Evolutionary conservation across 2,797 vertebrate genomes (phyloP), one percentile per base, ranked within the genome.

Genomic region (Scleropages formosus): DNA sequence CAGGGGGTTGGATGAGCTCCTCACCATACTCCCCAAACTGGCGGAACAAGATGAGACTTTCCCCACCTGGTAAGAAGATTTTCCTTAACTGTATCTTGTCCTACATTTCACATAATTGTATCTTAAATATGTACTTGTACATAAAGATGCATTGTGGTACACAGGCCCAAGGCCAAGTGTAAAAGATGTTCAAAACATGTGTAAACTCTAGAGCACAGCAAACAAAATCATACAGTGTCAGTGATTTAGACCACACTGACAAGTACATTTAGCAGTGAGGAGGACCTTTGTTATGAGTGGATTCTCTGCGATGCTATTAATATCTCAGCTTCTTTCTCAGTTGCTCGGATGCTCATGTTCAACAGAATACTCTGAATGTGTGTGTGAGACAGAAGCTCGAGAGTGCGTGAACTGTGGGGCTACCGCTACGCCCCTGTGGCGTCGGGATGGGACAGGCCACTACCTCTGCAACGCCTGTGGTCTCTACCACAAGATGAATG

Each of bases 401-500:
- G 95, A 97, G 84, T 97, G 95, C 77, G 95, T 96, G 6, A 96
- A 97, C 86, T 97, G 95, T 1, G 95, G 95, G 51, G 95, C 95
- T 66, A 96, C 95, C 0, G 93, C 94, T 4, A 96, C 95, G 47
- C 95, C 95, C 0, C 85, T 97, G 70, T 97, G 95, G 95, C 93
- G 95, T 27, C 87, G 94, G 8, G 95, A 97, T 70, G 93, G 94
- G 15, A 96, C 94, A 0, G 95, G 95, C 51, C 95, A 96, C 88
- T 96, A 96, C 85, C 89, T 97, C 74, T 97, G 95, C 53, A 96
- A 96, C 0, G 95, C 95, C 80, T 96, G 95, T 11, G 95, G 95
- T 65, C 91, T 97, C 53, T 96, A 96, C 85, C 95, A 97, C 87
- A 96, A 96, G 88, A 96, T 96, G 94, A 96, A 96, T 0, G 95